phyloP scores from a whole-genome alignment of 2,113 vertebrate species.

The Sterna hirundo region DNA sequence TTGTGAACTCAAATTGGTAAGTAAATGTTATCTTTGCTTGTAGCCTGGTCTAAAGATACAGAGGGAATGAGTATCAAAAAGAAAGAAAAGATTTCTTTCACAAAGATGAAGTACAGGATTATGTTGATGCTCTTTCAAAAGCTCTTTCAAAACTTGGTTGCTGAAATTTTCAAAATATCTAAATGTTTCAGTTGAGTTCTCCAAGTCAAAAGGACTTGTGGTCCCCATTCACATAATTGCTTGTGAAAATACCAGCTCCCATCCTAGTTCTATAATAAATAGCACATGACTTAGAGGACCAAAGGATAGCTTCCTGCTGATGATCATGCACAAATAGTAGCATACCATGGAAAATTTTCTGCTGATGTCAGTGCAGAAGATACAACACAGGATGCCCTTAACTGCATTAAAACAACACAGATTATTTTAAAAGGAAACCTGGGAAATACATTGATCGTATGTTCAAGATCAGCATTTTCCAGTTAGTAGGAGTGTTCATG shows the following conservation, averaged over 20 bases:
- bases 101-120: not conserved
- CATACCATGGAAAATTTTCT: constrained; percentile 20
- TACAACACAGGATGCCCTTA: constrained; percentile 23
- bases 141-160: not conserved
- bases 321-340: constrained; percentile 9
- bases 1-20: not conserved
- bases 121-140: not conserved
- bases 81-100: not conserved
- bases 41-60: not conserved
- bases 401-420: constrained; percentile 20
- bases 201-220: not conserved
- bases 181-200: not conserved
- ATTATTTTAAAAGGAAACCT: constrained; percentile 32
- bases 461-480: constrained; percentile 5
- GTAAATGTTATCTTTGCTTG: not conserved
- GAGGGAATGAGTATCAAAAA: not conserved
- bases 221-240: not conserved
- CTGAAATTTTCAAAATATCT: not conserved
- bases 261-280: constrained; percentile 10
- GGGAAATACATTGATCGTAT: not conserved
- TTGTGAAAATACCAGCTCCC: constrained; percentile 21
- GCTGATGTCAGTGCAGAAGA: constrained; percentile 40
- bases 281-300: constrained; percentile 39
- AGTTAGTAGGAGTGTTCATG: not conserved
- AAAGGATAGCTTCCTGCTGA: constrained; percentile 36